Conservation (phyloP, 2,888 invertebrate species). For the Mesopsocus fuscifrons region DNA sequence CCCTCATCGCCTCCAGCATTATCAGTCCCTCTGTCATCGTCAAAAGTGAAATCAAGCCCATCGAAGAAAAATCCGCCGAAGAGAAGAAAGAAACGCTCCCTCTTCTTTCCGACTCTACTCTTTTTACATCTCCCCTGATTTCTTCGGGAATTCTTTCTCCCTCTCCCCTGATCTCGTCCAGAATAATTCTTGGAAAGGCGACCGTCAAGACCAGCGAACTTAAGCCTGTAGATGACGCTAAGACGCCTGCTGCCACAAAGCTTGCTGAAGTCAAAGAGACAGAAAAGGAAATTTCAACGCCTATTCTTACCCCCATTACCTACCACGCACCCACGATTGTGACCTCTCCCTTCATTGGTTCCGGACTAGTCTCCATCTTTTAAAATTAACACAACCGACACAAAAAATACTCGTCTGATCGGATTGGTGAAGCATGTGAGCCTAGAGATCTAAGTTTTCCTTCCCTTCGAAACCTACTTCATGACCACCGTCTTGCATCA, state of each 20-base stretch:
- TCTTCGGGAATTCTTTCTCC: neutral
- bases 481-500: too few relatives aligned
- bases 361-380: too few relatives aligned
- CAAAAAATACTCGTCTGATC: too few relatives aligned
- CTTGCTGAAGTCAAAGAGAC: slow-evolving; percentile 14
- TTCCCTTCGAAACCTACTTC: too few relatives aligned
- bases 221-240: slow-evolving; percentile 16
- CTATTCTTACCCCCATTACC: slow-evolving; percentile 4
- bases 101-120: slow-evolving; percentile 8
- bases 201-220: slow-evolving; percentile 15
- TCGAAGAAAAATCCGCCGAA: too few relatives aligned
- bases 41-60: too few relatives aligned
- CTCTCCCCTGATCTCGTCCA: neutral
- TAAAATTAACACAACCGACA: too few relatives aligned
- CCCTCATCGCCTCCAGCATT: slow-evolving; percentile 7
- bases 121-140: neutral
- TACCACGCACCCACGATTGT: neutral
- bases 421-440: too few relatives aligned
- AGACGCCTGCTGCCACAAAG: slow-evolving; percentile 15
- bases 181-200: slow-evolving; percentile 14
- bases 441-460: too few relatives aligned
- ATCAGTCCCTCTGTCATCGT: slow-evolving; percentile 11
- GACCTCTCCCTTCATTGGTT: neutral
- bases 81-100: slow-evolving; percentile 1
- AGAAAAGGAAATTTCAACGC: slow-evolving; percentile 14